Evolutionary conservation across 2,888 invertebrate species (phyloP).

Genomic region (Periphyllus acericola): DNA sequence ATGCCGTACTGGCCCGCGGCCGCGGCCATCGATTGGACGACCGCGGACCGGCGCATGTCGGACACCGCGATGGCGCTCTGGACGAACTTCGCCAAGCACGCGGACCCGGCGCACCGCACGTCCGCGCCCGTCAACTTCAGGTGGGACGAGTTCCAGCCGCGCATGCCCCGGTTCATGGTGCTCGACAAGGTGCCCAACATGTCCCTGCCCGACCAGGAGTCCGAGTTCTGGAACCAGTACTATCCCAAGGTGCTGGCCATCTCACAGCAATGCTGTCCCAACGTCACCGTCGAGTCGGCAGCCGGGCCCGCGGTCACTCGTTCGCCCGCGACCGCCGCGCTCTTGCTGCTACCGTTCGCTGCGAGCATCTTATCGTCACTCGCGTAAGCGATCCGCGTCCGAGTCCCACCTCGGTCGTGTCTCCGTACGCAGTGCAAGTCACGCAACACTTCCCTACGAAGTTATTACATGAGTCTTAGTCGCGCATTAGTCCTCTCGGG

Average conservation of each 20-base stretch:
- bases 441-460: no score
- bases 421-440: no score
- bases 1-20: slow-evolving; percentile 78
- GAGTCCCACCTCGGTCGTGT: not conserved
- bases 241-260: slow-evolving; percentile 81
- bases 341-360: not conserved
- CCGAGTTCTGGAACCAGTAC: slow-evolving; percentile 86
- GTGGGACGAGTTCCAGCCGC: slow-evolving; percentile 78
- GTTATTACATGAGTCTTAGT: no score
- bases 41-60: slow-evolving; percentile 80
- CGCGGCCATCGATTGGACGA: slow-evolving; percentile 74
- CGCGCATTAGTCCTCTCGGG: no score
- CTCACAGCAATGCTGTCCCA: slow-evolving; percentile 77
- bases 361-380: not conserved
- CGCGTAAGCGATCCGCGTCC: not conserved
- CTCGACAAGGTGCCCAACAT: slow-evolving; percentile 83
- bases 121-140: slow-evolving; percentile 64
- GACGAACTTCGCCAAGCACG: slow-evolving; percentile 80
- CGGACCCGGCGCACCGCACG: slow-evolving; percentile 69
- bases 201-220: slow-evolving; percentile 78
- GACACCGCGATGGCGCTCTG: slow-evolving; percentile 85
- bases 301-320: not conserved
- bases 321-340: no score
- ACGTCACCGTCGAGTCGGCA: slow-evolving; percentile 69
- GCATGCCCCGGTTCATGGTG: slow-evolving; percentile 77